phyloP scores from a whole-genome alignment of 2,888 invertebrate genomes.

The Archaeoteleia sp. region DNA sequence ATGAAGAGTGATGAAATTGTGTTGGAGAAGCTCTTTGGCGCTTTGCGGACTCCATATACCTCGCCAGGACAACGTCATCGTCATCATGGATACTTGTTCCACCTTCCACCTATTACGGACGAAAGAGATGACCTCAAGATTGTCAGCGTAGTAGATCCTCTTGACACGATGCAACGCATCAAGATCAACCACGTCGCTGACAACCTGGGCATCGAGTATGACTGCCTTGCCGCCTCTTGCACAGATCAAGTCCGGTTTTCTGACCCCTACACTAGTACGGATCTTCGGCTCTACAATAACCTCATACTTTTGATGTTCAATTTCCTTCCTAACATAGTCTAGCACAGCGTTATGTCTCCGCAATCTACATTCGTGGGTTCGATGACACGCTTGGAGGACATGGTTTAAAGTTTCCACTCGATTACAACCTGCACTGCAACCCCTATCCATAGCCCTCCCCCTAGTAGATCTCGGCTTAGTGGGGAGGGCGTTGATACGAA shows the following conservation, averaged over 20 bases:
- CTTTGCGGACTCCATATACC: slow-evolving; percentile 48
- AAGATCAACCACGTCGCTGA: not conserved
- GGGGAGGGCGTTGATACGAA: slow-evolving; percentile 64
- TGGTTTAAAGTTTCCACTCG: slow-evolving; percentile 34
- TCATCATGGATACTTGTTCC: slow-evolving; percentile 47
- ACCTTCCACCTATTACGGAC: slow-evolving; percentile 57
- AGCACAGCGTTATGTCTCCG: slow-evolving; percentile 61
- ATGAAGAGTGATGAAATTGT: slow-evolving; percentile 5
- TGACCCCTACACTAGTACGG: slow-evolving; percentile 54
- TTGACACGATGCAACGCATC: not conserved
- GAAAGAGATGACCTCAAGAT: not conserved
- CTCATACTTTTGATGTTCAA: slow-evolving; percentile 46
- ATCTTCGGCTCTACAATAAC: no score
- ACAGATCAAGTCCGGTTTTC: slow-evolving; percentile 65
- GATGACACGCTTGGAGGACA: slow-evolving; percentile 36
- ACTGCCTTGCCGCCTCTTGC: slow-evolving; percentile 50
- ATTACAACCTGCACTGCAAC: slow-evolving; percentile 29
- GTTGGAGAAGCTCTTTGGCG: not conserved
- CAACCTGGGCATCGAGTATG: slow-evolving; percentile 59
- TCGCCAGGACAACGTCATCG: slow-evolving; percentile 35
- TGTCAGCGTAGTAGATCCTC: not conserved
- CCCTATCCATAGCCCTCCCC: slow-evolving; percentile 37
- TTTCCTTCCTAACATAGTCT: slow-evolving; percentile 26
- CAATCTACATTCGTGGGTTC: slow-evolving; percentile 64
- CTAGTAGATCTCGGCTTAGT: slow-evolving; percentile 57